Evolutionary conservation across 2,113 vertebrate species (phyloP).

Genomic region (Neotragus pygmaeus): DNA sequence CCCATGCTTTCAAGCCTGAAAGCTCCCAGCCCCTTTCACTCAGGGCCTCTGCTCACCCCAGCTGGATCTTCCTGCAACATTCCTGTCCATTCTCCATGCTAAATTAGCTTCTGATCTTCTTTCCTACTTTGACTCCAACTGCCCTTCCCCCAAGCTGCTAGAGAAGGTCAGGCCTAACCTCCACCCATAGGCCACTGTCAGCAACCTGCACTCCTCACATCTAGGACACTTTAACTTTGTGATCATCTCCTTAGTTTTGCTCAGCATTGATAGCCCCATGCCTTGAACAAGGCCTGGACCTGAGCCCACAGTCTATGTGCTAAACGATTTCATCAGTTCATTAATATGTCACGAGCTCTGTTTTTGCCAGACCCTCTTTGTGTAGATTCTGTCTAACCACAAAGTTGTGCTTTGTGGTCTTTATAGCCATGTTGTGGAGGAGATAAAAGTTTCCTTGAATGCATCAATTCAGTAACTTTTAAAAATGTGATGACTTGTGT

Average conservation of each 20-base stretch:
- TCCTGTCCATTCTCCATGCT: not conserved
- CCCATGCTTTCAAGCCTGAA: not conserved
- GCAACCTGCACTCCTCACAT: fast-evolving
- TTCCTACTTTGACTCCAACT: not conserved
- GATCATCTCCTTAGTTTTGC: not conserved
- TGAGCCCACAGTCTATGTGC: not conserved
- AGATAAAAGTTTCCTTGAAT: not conserved
- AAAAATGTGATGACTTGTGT: not conserved
- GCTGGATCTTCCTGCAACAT: not conserved
- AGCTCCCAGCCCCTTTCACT: not conserved
- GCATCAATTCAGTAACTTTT: not conserved
- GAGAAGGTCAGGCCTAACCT: not conserved
- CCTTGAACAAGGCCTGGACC: not conserved
- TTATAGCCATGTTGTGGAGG: not conserved
- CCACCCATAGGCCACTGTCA: fast-evolving
- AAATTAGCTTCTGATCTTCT: not conserved
- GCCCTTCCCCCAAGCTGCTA: not conserved
- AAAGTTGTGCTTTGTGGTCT: not conserved
- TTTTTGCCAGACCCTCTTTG: not conserved
- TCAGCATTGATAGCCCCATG: fast-evolving
- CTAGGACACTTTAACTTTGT: fast-evolving
- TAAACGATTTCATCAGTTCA: not conserved
- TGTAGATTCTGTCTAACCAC: not conserved
- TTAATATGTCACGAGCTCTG: not conserved
- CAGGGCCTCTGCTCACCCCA: not conserved